Evolutionary conservation across 2,797 vertebrate genomes (phyloP).

Genomic region (Acridotheres tristis): DNA sequence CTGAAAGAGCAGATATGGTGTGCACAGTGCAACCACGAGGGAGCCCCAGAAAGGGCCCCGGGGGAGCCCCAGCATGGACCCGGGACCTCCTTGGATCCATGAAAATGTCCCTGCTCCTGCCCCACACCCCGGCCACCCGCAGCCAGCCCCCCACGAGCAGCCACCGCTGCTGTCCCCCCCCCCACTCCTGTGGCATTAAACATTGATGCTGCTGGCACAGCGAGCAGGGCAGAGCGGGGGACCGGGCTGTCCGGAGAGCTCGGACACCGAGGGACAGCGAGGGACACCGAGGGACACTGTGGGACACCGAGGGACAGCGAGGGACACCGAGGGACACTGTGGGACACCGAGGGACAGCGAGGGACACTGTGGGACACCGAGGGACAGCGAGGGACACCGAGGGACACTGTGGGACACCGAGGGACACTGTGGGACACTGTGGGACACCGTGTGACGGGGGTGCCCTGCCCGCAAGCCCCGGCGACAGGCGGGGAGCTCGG

Average conservation of each 20-base stretch:
- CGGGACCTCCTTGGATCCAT: fast-evolving
- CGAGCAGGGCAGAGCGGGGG: neutral
- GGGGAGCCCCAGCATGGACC: neutral
- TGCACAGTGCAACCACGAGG: neutral
- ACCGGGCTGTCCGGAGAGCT: neutral
- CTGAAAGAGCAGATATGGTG: neutral
- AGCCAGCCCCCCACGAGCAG: neutral
- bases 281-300: no score
- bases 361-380: neutral
- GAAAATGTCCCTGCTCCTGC: neutral
- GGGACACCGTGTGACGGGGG: no score
- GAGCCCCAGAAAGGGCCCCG: neutral
- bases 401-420: no score
- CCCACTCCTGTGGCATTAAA: slow-evolving; percentile 47
- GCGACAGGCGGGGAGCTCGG: no score
- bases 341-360: no score
- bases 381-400: no score
- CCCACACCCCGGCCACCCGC: neutral
- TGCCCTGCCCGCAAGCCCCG: no score
- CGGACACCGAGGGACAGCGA: neutral
- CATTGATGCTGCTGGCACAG: slow-evolving; percentile 22
- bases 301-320: no score
- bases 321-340: no score
- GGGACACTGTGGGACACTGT: no score
- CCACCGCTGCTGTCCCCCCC: neutral